These are phyloP conservation scores for Microctonus brassicae DNA, from an alignment of 2,888 invertebrate genomes.

Conservation along the genomic window DNA sequence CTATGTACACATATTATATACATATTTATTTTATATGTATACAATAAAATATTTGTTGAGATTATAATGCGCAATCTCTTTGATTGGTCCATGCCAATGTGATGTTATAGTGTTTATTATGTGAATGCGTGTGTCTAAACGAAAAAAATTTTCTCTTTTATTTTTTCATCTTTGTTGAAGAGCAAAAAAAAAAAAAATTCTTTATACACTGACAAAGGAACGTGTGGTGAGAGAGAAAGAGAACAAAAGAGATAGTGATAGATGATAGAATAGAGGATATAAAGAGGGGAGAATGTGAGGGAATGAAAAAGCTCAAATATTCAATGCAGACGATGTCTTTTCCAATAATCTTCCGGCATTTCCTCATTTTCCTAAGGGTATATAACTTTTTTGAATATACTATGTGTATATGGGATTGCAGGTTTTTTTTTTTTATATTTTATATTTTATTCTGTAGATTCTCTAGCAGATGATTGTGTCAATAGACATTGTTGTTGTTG, in stretches of 20 bases:
- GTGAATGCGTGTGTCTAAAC: not conserved
- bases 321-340: conserved; percentile 13
- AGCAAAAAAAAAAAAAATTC: too few relatives aligned
- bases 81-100: conserved; percentile 13
- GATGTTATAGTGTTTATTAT: conserved; percentile 4
- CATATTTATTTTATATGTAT: not conserved
- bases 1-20: not conserved
- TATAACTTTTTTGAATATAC: not conserved
- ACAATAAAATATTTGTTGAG: not conserved
- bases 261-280: not conserved
- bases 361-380: conserved; percentile 24
- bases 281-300: not conserved
- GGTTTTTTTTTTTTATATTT: not conserved
- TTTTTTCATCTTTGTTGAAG: not conserved
- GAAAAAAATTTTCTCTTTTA: not conserved
- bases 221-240: not conserved
- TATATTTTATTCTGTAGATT: conserved; percentile 1
- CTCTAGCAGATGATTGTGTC: not conserved
- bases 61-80: conserved; percentile 26
- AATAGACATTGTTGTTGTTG: conserved; percentile 12
- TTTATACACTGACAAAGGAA: not conserved
- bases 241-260: not conserved
- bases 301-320: not conserved
- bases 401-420: conserved; percentile 3
- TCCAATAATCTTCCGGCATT: conserved; percentile 25